phyloP scores from a whole-genome alignment of 2,797 vertebrate genomes.

The Miichthys miiuy region DNA sequence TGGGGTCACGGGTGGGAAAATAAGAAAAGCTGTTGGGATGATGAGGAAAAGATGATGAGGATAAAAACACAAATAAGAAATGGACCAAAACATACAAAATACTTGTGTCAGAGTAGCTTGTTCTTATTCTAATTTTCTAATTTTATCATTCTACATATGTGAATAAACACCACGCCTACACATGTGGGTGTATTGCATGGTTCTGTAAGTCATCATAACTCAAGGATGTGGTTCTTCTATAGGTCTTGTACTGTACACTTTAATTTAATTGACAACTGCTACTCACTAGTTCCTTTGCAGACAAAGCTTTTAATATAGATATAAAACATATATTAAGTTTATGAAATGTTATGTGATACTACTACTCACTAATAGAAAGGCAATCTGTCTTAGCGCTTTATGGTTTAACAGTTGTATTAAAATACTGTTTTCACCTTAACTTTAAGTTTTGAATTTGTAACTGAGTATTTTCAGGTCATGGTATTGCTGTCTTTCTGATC shows the following conservation, averaged over 20 bases:
- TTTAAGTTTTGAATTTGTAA: not conserved
- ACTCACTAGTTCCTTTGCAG: too few relatives aligned
- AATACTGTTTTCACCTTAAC: not conserved
- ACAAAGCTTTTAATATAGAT: too few relatives aligned
- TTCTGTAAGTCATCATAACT: not conserved
- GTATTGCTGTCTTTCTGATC: constrained; percentile 5
- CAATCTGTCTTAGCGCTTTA: too few relatives aligned
- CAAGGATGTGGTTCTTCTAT: not conserved
- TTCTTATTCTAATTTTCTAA: not conserved
- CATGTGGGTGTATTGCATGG: not conserved
- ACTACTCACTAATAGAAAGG: too few relatives aligned
- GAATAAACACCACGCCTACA: not conserved
- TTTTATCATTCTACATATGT: not conserved
- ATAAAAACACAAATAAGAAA: constrained; percentile 9
- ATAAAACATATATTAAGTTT: too few relatives aligned
- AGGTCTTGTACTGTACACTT: too few relatives aligned
- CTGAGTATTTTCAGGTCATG: not conserved
- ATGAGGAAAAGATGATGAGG: constrained; percentile 5
- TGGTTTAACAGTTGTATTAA: too few relatives aligned
- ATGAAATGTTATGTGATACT: too few relatives aligned
- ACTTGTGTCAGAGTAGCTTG: not conserved
- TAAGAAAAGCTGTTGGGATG: constrained; percentile 32
- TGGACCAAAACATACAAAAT: not conserved
- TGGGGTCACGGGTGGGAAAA: constrained; percentile 29
- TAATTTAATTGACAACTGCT: too few relatives aligned